A percentile compares a stretch with the other conserved stretches of the same genome.
phyloP scores from a whole-genome alignment of 2,888 invertebrate species.

The Parnassius orleans region DNA sequence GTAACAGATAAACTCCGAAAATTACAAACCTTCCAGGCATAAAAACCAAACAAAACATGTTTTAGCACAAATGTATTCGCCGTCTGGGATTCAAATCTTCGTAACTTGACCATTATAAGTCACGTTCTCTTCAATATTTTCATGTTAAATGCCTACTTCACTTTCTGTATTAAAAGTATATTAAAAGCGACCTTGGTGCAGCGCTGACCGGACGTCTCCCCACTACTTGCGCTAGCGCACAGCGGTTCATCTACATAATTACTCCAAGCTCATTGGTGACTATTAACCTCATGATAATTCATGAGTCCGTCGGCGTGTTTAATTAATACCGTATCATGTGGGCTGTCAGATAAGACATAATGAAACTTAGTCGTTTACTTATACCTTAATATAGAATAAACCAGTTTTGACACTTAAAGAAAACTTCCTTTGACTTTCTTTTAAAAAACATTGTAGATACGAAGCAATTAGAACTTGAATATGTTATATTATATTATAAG shows the following conservation, averaged over 20 bases:
- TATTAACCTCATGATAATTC: conserved; percentile 78
- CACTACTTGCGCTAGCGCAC: conserved; percentile 55
- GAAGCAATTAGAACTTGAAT: no score
- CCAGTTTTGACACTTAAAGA: neutral
- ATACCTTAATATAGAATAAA: conserved; percentile 32
- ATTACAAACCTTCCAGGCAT: no score
- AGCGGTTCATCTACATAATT: conserved; percentile 76
- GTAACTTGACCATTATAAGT: no score
- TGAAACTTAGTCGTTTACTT: conserved; percentile 43
- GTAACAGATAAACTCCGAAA: no score
- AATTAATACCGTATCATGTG: conserved; percentile 77
- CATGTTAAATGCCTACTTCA: conserved; percentile 30
- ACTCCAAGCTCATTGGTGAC: conserved; percentile 79
- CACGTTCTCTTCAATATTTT: no score
- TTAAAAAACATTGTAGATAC: neutral
- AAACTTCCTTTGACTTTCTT: neutral
- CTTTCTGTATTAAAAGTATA: conserved; percentile 35
- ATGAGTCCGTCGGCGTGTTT: conserved; percentile 63
- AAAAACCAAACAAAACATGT: no score
- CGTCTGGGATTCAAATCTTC: no score
- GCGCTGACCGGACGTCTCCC: conserved; percentile 35
- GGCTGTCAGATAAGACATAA: conserved; percentile 74
- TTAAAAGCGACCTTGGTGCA: conserved; percentile 33
- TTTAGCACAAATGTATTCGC: no score
- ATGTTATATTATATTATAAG: no score